phyloP scores from a whole-genome alignment of 2,888 invertebrate species.

The Andrena marginata region DNA sequence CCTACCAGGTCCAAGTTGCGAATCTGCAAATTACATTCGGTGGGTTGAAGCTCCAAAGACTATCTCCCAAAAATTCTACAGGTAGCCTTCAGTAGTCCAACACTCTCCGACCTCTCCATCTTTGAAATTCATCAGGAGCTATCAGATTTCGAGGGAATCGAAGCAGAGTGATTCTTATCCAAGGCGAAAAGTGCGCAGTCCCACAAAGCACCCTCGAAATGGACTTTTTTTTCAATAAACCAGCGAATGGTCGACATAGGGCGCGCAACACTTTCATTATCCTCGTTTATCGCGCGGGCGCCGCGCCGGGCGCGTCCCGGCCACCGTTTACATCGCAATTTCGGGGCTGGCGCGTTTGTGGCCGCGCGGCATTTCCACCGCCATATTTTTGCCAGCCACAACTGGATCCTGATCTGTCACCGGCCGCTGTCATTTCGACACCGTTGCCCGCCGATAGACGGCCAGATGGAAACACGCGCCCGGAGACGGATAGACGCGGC shows the following conservation, averaged over 20 bases:
- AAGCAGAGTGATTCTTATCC: too few relatives aligned
- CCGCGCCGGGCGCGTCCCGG: background rate
- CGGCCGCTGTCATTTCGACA: constrained; percentile 64
- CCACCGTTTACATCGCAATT: constrained; percentile 55
- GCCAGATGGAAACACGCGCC: constrained; percentile 22
- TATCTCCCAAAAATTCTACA: too few relatives aligned
- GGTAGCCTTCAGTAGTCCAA: too few relatives aligned
- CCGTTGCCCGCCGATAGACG: constrained; percentile 33
- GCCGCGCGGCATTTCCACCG: constrained; percentile 51
- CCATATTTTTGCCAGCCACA: constrained; percentile 64
- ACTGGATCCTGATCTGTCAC: constrained; percentile 59
- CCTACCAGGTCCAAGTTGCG: too few relatives aligned
- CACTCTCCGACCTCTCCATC: too few relatives aligned
- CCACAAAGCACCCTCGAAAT: constrained; percentile 6
- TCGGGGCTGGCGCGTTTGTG: constrained; percentile 43
- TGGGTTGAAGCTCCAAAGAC: too few relatives aligned
- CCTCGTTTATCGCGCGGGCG: constrained; percentile 40
- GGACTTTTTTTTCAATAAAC: constrained; percentile 52
- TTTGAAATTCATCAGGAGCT: too few relatives aligned
- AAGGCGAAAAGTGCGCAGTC: too few relatives aligned
- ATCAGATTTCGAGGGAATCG: too few relatives aligned
- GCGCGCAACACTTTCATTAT: constrained; percentile 45
- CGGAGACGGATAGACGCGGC: constrained; percentile 44
- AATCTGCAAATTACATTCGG: too few relatives aligned
- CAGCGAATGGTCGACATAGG: background rate